These are phyloP conservation scores for Ceuthmochares aereus DNA, from an alignment of 2,113 vertebrate species.

Conservation along the genomic window DNA sequence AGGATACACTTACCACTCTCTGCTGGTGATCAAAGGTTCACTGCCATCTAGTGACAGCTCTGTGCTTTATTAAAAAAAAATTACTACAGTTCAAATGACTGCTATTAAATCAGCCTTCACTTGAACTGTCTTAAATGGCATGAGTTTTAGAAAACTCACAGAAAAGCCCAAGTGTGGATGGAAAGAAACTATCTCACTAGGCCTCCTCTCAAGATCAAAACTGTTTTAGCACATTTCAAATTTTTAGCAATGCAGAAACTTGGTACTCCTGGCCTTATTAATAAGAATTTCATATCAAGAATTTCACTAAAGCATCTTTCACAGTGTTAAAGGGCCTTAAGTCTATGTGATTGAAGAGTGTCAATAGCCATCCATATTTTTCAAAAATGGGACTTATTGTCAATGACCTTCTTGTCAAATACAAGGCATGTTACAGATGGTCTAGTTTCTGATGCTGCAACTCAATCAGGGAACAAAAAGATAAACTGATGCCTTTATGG, in stretches of 20 bases:
- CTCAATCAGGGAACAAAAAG: neutral
- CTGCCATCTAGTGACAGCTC: constrained; percentile 53
- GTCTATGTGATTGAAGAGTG: neutral
- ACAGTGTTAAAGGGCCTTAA: neutral
- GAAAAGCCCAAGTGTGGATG: neutral
- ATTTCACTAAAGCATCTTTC: neutral
- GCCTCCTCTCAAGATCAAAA: neutral
- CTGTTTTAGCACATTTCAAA: neutral
- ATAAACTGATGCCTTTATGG: neutral
- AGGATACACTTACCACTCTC: fast-evolving
- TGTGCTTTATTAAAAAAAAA: neutral
- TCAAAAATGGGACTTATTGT: neutral
- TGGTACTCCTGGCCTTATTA: neutral
- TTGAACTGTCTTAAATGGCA: neutral
- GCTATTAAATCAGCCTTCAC: neutral
- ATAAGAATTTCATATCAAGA: neutral
- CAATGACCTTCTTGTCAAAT: neutral
- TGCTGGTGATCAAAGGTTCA: neutral
- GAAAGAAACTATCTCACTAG: neutral
- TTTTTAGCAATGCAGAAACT: neutral
- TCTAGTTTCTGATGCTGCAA: fast-evolving
- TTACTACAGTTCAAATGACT: neutral
- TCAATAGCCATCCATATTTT: neutral
- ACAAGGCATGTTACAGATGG: neutral
- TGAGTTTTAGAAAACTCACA: neutral